A percentile compares a stretch with the other conserved stretches of the same genome.
These are phyloP conservation scores for Xenopus laevis DNA, from an alignment of 2,113 vertebrate species.

Conservation along the genomic window DNA sequence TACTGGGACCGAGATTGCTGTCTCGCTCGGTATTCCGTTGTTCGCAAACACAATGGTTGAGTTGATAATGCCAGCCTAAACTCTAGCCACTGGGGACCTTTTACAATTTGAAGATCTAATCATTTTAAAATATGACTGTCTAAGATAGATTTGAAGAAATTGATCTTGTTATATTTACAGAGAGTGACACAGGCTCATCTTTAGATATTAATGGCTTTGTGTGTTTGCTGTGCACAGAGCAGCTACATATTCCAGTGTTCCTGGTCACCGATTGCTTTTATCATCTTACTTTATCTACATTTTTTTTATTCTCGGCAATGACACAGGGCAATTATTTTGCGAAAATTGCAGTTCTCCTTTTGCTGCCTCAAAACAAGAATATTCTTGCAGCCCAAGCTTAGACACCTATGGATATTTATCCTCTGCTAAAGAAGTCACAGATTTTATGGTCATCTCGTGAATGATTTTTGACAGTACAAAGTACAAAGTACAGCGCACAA, in stretches of 20 bases:
- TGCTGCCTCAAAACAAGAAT: neutral
- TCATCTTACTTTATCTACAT: constrained; percentile 29
- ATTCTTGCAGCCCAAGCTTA: neutral
- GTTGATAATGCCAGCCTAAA: constrained; percentile 43
- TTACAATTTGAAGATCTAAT: constrained; percentile 44
- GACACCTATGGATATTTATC: constrained; percentile 1
- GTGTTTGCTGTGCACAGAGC: constrained; percentile 32
- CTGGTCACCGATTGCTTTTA: constrained; percentile 37
- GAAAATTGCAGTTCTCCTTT: constrained; percentile 20
- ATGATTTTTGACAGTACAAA: neutral
- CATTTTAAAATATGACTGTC: constrained; percentile 45
- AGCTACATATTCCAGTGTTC: constrained; percentile 32
- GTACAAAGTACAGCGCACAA: neutral
- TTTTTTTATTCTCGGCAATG: constrained; percentile 23
- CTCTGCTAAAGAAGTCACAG: neutral
- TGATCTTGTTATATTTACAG: constrained; percentile 45
- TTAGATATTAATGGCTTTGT: constrained; percentile 42
- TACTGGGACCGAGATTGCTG: constrained; percentile 25
- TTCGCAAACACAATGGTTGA: constrained; percentile 32
- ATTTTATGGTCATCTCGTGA: neutral
- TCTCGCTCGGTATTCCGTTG: constrained; percentile 14
- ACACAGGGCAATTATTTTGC: constrained; percentile 33
- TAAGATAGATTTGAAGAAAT: constrained; percentile 45
- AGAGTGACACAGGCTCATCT: constrained; percentile 41
- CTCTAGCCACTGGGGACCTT: constrained; percentile 39